phyloP scores from a whole-genome alignment of 2,113 vertebrate species.

The Marmota monax region DNA sequence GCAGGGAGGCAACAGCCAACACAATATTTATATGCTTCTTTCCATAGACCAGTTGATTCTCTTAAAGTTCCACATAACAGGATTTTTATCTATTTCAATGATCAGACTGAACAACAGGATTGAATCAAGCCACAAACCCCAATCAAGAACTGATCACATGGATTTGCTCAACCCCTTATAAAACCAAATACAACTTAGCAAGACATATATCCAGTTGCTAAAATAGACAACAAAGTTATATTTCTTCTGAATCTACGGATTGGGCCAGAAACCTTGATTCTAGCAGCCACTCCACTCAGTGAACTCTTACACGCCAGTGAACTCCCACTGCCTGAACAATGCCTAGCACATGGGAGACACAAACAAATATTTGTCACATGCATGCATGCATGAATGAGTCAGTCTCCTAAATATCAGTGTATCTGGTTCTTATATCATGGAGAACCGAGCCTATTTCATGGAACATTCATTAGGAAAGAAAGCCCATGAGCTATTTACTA shows the following conservation, averaged over 20 bases:
- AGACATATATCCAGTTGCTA: background rate
- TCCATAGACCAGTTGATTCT: background rate
- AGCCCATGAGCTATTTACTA: background rate
- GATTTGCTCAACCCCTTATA: background rate
- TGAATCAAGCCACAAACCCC: background rate
- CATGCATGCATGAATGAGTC: background rate
- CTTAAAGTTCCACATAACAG: background rate
- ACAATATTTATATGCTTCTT: background rate
- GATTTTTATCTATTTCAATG: background rate
- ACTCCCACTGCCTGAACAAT: background rate
- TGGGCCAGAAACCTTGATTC: slow-evolving; percentile 4
- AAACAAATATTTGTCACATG: background rate
- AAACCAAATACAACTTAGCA: background rate
- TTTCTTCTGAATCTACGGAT: background rate
- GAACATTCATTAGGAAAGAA: background rate
- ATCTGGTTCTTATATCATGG: background rate
- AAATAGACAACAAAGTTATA: background rate
- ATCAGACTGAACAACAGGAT: background rate
- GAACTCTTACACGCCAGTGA: background rate
- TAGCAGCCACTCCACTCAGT: background rate
- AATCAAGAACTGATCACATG: slow-evolving; percentile 14
- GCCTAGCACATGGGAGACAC: background rate
- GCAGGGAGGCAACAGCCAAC: background rate
- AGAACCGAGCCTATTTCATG: background rate
- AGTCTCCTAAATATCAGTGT: background rate